phyloP scores from a whole-genome alignment of 2,113 vertebrate genomes.

The Eira barbara region DNA sequence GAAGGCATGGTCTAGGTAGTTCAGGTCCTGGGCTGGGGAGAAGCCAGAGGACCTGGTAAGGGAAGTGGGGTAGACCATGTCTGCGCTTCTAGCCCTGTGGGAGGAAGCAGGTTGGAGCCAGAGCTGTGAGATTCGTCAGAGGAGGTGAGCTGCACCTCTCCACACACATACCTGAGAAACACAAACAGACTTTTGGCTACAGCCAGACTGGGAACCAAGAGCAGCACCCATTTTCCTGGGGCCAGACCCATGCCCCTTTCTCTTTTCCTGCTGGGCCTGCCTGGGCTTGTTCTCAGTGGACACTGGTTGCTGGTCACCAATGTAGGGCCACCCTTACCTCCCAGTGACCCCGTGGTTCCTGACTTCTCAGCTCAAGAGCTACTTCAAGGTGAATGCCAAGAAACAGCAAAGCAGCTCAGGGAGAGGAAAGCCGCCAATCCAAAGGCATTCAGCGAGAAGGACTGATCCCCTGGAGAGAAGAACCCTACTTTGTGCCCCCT shows the following conservation, averaged over 20 bases:
- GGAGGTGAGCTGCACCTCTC: neutral
- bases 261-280: neutral
- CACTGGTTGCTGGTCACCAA: neutral
- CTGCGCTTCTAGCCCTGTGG: neutral
- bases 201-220: neutral
- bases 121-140: neutral
- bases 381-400: neutral
- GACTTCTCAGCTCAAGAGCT: neutral
- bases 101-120: neutral
- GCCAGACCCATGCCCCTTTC: neutral
- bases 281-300: neutral
- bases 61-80: neutral
- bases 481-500: neutral
- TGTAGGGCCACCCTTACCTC: neutral
- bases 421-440: neutral
- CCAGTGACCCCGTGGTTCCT: neutral
- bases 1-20: neutral
- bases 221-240: neutral
- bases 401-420: neutral
- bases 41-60: neutral
- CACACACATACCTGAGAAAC: neutral
- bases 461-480: neutral
- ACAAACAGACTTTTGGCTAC: slow-evolving; percentile 54
- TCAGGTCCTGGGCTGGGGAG: neutral
- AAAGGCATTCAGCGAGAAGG: neutral